Percentiles rank a stretch among this genome's conserved stretches.
Conservation (phyloP, 2,888 invertebrate species). For the Phyllotreta striolata region DNA sequence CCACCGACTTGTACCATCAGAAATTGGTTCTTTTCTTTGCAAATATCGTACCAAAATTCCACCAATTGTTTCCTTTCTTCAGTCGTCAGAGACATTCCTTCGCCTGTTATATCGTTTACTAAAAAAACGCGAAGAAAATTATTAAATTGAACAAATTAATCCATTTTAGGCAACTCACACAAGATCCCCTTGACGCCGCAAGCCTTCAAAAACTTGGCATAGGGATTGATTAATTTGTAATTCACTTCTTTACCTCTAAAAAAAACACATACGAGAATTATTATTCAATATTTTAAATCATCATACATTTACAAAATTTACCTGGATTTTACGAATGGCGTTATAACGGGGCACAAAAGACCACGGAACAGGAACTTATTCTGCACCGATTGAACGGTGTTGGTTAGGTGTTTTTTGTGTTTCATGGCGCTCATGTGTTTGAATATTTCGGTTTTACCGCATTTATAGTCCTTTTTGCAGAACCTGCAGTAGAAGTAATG, state of each 20-base stretch:
- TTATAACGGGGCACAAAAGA: slow-evolving; percentile 56
- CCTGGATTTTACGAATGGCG: slow-evolving; percentile 54
- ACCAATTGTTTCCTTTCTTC: slow-evolving; percentile 73
- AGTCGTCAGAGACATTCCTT: slow-evolving; percentile 73
- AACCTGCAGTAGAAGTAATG: slow-evolving; percentile 58
- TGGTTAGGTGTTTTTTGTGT: slow-evolving; percentile 50
- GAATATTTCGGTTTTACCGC: slow-evolving; percentile 57
- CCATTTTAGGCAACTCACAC: slow-evolving; percentile 49
- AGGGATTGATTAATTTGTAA: slow-evolving; percentile 56
- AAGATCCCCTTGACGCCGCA: slow-evolving; percentile 66
- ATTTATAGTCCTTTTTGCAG: slow-evolving; percentile 58
- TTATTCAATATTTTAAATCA: slow-evolving; percentile 6
- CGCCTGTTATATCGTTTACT: slow-evolving; percentile 86
- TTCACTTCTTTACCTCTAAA: slow-evolving; percentile 50
- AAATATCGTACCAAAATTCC: slow-evolving; percentile 70
- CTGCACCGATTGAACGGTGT: slow-evolving; percentile 46
- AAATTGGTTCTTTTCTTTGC: slow-evolving; percentile 65
- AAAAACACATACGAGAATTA: slow-evolving; percentile 12
- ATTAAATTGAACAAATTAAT: slow-evolving; percentile 53
- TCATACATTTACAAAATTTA: slow-evolving; percentile 33
- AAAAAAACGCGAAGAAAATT: slow-evolving; percentile 40
- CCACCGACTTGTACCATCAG: slow-evolving; percentile 81
- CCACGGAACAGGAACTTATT: slow-evolving; percentile 57
- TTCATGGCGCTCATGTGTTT: slow-evolving; percentile 58
- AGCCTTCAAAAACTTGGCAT: slow-evolving; percentile 70